phyloP scores from a whole-genome alignment of 2,797 vertebrate species.

The Sorex maritimensis region DNA sequence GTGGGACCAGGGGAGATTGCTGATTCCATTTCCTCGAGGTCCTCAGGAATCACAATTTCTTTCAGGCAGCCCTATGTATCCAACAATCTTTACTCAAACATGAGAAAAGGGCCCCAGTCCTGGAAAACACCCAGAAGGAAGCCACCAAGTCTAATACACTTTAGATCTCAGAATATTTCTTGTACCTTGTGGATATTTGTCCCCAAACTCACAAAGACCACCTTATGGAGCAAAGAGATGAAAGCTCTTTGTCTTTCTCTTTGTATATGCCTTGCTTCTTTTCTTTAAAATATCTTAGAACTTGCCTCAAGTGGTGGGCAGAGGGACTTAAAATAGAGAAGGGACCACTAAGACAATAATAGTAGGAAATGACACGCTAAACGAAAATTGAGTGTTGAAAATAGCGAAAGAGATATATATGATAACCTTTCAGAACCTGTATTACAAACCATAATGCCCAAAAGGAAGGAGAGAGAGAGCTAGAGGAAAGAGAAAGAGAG shows the following conservation, averaged over 20 bases:
- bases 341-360: too few relatives aligned
- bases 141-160: background rate
- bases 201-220: background rate
- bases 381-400: too few relatives aligned
- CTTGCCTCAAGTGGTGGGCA: too few relatives aligned
- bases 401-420: too few relatives aligned
- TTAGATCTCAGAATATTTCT: background rate
- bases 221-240: background rate
- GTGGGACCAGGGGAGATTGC: background rate
- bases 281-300: too few relatives aligned
- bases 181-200: background rate
- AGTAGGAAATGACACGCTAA: too few relatives aligned
- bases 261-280: background rate
- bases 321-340: too few relatives aligned
- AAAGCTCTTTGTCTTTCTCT: background rate
- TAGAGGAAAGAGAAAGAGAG: too few relatives aligned
- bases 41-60: background rate
- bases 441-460: too few relatives aligned
- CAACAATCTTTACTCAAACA: background rate
- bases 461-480: too few relatives aligned
- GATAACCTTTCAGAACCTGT: too few relatives aligned
- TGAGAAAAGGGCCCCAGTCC: background rate
- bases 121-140: background rate
- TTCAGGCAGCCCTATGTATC: background rate
- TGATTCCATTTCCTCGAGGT: background rate